phyloP scores from a whole-genome alignment of 2,888 invertebrate genomes.

The Xestia sexstrigata region DNA sequence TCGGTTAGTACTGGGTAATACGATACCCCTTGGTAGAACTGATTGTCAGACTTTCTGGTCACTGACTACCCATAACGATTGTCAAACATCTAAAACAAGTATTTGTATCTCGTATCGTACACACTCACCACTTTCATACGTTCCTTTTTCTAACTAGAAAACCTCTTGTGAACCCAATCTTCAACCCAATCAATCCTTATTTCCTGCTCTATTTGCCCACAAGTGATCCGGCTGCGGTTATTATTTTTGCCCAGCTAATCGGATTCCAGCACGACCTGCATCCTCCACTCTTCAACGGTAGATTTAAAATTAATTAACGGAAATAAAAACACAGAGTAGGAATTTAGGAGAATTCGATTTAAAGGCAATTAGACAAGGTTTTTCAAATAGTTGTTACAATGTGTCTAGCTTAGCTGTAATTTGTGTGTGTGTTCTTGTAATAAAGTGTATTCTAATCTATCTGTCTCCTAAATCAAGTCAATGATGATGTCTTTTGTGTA shows the following conservation, averaged over 20 bases:
- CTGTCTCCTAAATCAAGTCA: too few species aligned
- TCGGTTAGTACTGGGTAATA: background rate
- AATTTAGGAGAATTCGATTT: background rate
- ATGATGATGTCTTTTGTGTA: too few species aligned
- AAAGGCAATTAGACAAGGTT: conserved; percentile 11
- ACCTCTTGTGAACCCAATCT: conserved; percentile 34
- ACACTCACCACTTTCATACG: too few species aligned
- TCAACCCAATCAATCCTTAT: conserved; percentile 62
- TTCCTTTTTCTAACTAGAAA: background rate
- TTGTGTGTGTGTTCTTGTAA: too few species aligned
- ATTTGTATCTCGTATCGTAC: background rate
- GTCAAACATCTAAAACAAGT: background rate
- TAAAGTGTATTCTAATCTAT: too few species aligned
- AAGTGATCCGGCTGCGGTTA: conserved; percentile 60
- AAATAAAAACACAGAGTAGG: conserved; percentile 55
- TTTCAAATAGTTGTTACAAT: background rate
- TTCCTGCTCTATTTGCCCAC: conserved; percentile 51
- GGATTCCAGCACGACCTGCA: conserved; percentile 76
- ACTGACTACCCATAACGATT: background rate
- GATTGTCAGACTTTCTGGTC: background rate
- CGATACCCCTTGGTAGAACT: background rate
- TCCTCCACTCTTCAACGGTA: conserved; percentile 63
- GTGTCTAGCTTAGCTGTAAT: background rate
- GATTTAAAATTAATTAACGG: conserved; percentile 77
- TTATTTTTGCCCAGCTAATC: conserved; percentile 79